phyloP scores from a whole-genome alignment of 2,888 invertebrate species.

The Palloptera scutellata region DNA sequence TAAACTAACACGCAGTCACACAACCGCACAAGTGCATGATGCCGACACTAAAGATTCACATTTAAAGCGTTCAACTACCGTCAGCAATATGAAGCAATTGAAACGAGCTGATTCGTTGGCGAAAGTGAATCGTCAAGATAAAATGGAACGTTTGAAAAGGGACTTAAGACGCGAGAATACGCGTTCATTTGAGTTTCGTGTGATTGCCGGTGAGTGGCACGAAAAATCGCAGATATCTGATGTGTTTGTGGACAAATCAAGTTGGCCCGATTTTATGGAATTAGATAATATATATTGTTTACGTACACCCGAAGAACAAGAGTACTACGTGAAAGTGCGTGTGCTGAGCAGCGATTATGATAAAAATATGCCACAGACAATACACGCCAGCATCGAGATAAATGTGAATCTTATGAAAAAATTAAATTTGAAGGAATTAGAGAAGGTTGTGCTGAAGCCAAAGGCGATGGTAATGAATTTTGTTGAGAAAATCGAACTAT shows the following conservation, averaged over 20 bases:
- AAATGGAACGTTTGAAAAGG: constrained; percentile 58
- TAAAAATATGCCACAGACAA: constrained; percentile 45
- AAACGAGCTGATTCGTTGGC: constrained; percentile 42
- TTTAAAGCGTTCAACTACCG: constrained; percentile 55
- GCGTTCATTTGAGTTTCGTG: constrained; percentile 59
- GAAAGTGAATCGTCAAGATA: constrained; percentile 54
- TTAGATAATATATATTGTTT: constrained; percentile 57
- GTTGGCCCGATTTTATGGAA: constrained; percentile 61
- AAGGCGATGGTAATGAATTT: constrained; percentile 61
- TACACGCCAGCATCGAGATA: constrained; percentile 61
- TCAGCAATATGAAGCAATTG: constrained; percentile 48
- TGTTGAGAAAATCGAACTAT: constrained; percentile 62
- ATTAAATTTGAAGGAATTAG: constrained; percentile 57
- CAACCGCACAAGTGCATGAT: constrained; percentile 45
- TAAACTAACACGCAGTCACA: constrained; percentile 47
- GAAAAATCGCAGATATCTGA: constrained; percentile 59
- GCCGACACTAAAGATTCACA: constrained; percentile 26
- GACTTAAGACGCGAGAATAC: constrained; percentile 57
- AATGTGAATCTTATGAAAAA: constrained; percentile 62
- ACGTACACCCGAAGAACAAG: constrained; percentile 52
- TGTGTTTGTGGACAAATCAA: constrained; percentile 58
- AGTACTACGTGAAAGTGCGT: constrained; percentile 56
- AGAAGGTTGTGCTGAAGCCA: constrained; percentile 57
- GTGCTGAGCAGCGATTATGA: constrained; percentile 26
- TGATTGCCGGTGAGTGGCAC: constrained; percentile 59